phyloP scores from a whole-genome alignment of 2,797 vertebrate genomes.

The Chelon labrosus region DNA sequence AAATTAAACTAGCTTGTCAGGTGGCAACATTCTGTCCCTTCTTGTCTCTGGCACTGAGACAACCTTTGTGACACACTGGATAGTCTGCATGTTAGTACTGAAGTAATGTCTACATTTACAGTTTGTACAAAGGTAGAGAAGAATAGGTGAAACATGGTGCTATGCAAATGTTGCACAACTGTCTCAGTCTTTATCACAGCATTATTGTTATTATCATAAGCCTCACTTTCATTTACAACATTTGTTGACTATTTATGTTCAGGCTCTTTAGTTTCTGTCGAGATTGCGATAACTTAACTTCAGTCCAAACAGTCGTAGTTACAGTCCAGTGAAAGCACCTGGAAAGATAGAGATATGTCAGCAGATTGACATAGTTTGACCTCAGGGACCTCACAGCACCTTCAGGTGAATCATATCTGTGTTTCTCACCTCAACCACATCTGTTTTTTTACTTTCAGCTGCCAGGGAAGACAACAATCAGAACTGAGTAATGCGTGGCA shows the following conservation, averaged over 20 bases:
- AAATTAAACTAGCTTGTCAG: neutral
- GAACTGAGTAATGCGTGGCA: neutral
- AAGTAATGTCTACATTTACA: neutral
- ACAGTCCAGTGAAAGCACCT: conserved; percentile 26
- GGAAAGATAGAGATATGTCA: conserved; percentile 14
- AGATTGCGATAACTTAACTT: neutral
- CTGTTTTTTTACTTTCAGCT: neutral
- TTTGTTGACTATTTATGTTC: conserved; percentile 16
- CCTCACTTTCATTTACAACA: neutral
- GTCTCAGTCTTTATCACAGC: neutral
- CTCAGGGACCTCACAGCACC: conserved; percentile 2
- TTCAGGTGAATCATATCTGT: neutral
- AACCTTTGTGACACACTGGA: neutral
- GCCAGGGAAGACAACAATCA: neutral
- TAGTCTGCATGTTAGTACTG: neutral
- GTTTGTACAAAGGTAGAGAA: neutral
- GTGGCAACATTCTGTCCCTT: neutral
- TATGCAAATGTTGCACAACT: conserved; percentile 17
- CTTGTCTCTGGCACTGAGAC: neutral
- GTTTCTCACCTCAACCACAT: neutral
- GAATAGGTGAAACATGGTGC: neutral
- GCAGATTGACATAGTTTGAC: conserved; percentile 1
- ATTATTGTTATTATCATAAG: neutral
- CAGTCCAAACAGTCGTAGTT: conserved; percentile 4
- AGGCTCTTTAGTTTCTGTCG: conserved; percentile 19